phyloP scores from a whole-genome alignment of 2,797 vertebrate genomes.

The Sebastes miniatus region DNA sequence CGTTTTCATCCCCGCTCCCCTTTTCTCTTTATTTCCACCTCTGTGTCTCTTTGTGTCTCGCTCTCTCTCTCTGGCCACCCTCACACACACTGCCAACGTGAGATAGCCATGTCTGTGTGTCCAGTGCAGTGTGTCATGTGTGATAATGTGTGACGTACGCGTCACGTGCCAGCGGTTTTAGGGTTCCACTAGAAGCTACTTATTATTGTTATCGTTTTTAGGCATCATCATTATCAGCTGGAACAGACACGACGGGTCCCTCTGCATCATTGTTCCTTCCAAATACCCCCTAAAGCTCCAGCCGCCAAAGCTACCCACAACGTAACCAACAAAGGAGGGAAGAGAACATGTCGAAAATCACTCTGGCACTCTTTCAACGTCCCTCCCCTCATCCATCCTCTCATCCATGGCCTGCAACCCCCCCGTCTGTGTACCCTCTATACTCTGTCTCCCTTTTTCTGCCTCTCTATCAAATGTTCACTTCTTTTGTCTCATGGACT shows the following conservation, averaged over 20 bases:
- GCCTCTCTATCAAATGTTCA: slow-evolving; percentile 63
- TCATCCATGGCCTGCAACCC: slow-evolving; percentile 60
- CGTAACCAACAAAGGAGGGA: slow-evolving; percentile 66
- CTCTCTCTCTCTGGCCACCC: slow-evolving; percentile 40
- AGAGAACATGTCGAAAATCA: slow-evolving; percentile 67
- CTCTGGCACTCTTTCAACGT: slow-evolving; percentile 72
- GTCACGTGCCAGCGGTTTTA: slow-evolving; percentile 64
- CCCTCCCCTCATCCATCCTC: slow-evolving; percentile 57
- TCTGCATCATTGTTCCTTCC: slow-evolving; percentile 77
- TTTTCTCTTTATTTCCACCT: slow-evolving; percentile 41
- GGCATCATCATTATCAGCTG: slow-evolving; percentile 82
- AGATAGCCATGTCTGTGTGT: slow-evolving; percentile 67
- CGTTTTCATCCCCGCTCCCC: slow-evolving; percentile 12
- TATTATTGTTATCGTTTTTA: slow-evolving; percentile 79
- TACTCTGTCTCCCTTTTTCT: slow-evolving; percentile 9
- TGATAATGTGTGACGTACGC: slow-evolving; percentile 74
- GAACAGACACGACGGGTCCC: slow-evolving; percentile 72
- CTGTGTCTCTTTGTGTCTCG: slow-evolving; percentile 69
- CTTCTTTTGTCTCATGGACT: slow-evolving; percentile 68
- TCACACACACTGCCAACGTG: slow-evolving; percentile 61
- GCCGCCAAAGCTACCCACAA: slow-evolving; percentile 64
- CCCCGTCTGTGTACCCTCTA: slow-evolving; percentile 1
- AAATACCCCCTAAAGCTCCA: slow-evolving; percentile 66
- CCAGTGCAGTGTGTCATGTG: slow-evolving; percentile 65
- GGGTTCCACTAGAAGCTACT: slow-evolving; percentile 74